These are phyloP conservation scores for Jaculus jaculus DNA, from an alignment of 2,113 vertebrate genomes.

Conservation along the genomic window DNA sequence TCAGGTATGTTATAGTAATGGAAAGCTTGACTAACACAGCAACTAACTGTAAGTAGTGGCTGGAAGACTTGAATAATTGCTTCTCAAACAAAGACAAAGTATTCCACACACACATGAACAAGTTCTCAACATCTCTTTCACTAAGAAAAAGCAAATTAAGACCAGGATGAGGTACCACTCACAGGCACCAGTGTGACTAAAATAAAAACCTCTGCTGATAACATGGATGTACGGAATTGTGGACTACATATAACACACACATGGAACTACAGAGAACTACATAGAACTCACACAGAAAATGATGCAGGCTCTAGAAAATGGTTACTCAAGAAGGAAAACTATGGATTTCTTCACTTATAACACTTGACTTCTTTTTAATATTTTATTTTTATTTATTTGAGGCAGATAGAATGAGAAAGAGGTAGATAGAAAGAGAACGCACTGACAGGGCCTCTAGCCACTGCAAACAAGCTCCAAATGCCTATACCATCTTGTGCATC, in stretches of 20 bases:
- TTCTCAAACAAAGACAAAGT: not conserved
- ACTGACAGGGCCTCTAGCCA: no score
- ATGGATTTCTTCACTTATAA: not conserved
- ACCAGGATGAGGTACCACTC: not conserved
- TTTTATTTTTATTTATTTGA: no score
- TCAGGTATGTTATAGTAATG: not conserved
- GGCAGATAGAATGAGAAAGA: no score
- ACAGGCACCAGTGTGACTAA: not conserved
- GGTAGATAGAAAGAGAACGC: no score
- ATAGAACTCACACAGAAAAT: not conserved
- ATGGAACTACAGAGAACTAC: not conserved
- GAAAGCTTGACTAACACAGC: not conserved
- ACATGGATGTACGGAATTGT: no score
- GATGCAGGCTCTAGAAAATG: not conserved
- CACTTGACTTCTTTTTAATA: not conserved
- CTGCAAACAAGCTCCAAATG: no score
- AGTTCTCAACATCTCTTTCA: not conserved
- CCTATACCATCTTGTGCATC: no score
- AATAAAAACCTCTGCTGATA: not conserved
- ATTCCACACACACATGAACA: not conserved
- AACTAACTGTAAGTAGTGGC: not conserved
- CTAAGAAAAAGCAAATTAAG: not conserved
- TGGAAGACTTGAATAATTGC: not conserved
- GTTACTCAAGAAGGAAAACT: not conserved
- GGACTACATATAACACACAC: not conserved